Evolutionary conservation across 2,888 invertebrate species (phyloP), one percentile per base, ranked within the genome.

Genomic region (Clivina fossor): DNA sequence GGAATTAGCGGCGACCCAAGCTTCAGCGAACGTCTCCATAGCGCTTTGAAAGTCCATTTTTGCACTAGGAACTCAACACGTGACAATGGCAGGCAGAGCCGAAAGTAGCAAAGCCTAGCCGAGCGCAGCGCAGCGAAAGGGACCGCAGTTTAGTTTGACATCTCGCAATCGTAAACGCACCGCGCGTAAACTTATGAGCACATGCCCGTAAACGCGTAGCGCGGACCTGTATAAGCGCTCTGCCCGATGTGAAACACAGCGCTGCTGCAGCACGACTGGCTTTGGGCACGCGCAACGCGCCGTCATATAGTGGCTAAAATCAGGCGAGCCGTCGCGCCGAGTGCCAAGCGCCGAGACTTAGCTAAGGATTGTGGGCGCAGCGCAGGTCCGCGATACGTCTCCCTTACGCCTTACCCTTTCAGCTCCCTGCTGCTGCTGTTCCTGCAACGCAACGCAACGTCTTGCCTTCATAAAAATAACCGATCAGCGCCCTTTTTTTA

Each of bases 21-120:
- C 94, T 81, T 95, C 94, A 64, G 94, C 94, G 76, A 95, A 94
- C 66, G 94, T 94, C 81, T 95, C 94, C 94, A 95, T 93, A 68
- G 94, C 94, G 84, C 93, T 93, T 82, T 93, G 93, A 84, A 94
- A 93, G 89, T 94, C 94, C 94, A 95, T 94, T 26, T 28, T 32
- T 49, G 22, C 38, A 55, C 50, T 26, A 46, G 47, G 37, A 53
- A 30, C 20, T 7, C 24, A 41, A 41, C 9, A 43, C 57, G 2
- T 11, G n/a, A 30, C 30, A 3, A 9, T 7, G 5, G 11, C 30
- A 30, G 9, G 4, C 4, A 11, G 26, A 7, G 7, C 8, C 8
- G 26, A 26, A 26, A 9, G n/a, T 11, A 11, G 4, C 9, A 30
- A 2, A 30, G 30, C 30, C 9, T 30, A 30, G 30, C 9, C 13